These are phyloP conservation scores for Pomacea canaliculata DNA, from an alignment of 2,888 invertebrate species.

Conservation along the genomic window DNA sequence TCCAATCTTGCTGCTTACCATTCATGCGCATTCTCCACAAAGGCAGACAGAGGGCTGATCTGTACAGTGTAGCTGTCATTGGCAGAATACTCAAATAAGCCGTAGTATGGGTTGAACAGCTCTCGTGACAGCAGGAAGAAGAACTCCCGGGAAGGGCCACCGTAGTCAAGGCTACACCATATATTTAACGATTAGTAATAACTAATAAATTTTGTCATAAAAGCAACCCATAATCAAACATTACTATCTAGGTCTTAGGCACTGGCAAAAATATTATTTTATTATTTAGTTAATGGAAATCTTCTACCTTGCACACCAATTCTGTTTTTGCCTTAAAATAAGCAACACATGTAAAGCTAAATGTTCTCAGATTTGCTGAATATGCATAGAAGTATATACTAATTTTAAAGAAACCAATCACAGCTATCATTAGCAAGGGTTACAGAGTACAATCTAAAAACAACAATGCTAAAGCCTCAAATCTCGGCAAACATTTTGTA, in stretches of 20 bases:
- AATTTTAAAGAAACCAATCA: too few relatives aligned
- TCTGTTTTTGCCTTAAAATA: too few relatives aligned
- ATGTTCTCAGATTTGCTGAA: too few relatives aligned
- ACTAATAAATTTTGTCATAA: background rate
- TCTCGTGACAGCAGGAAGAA: slow-evolving; percentile 97
- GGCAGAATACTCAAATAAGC: slow-evolving; percentile 97
- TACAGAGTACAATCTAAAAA: too few relatives aligned
- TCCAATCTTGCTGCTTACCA: slow-evolving; percentile 75
- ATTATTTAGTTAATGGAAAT: too few relatives aligned
- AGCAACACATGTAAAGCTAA: too few relatives aligned
- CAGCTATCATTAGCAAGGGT: too few relatives aligned
- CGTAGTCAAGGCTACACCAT: slow-evolving; percentile 83
- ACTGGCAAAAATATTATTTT: background rate
- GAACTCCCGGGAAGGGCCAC: slow-evolving; percentile 96
- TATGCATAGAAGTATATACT: too few relatives aligned
- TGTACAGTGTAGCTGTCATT: slow-evolving; percentile 96
- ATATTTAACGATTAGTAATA: slow-evolving; percentile 8
- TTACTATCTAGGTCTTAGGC: background rate
- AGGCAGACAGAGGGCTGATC: slow-evolving; percentile 88
- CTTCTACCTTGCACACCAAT: too few relatives aligned
- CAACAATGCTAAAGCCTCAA: too few relatives aligned
- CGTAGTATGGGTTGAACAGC: slow-evolving; percentile 98
- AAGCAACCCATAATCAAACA: background rate
- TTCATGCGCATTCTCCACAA: slow-evolving; percentile 96
- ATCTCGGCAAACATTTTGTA: too few relatives aligned